phyloP scores from a whole-genome alignment of 2,888 invertebrate genomes.

The Mechanitis messenoides region DNA sequence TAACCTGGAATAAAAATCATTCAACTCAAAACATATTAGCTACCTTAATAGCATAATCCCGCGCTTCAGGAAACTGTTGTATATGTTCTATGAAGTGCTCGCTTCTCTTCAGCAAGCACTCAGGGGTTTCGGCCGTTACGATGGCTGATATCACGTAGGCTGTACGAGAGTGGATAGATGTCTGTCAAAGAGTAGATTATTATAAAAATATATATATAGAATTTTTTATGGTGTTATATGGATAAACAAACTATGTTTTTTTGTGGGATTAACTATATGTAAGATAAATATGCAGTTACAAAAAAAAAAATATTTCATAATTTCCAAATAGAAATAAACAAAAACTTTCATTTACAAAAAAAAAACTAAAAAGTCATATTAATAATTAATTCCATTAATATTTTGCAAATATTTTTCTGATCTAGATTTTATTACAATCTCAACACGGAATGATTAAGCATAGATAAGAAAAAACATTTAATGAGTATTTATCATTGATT shows the following conservation, averaged over 20 bases:
- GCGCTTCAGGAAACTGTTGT: conserved; percentile 83
- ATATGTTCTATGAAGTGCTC: conserved; percentile 84
- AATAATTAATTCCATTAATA: too few relatives aligned
- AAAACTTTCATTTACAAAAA: neutral
- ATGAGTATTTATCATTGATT: neutral
- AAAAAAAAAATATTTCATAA: too few relatives aligned
- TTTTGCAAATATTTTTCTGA: too few relatives aligned
- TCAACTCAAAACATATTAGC: neutral
- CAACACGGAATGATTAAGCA: conserved; percentile 10
- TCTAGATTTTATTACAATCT: conserved; percentile 1
- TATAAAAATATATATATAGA: conserved; percentile 21
- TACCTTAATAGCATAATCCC: conserved; percentile 84
- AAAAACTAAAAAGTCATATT: too few relatives aligned
- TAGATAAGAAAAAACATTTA: conserved; percentile 6
- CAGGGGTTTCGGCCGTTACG: conserved; percentile 71
- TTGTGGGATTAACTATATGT: too few relatives aligned
- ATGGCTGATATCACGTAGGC: conserved; percentile 81
- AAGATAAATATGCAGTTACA: too few relatives aligned
- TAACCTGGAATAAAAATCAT: too few relatives aligned
- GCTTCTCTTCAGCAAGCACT: conserved; percentile 77
- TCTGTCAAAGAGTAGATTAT: conserved; percentile 46
- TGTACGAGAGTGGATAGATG: conserved; percentile 79
- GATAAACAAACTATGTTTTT: too few relatives aligned
- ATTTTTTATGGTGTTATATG: too few relatives aligned
- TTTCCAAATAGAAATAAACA: neutral